A percentile compares a stretch with the other conserved stretches of the same genome.
Conservation (phyloP, 2,113 vertebrate species). For the Crotalus viridis region DNA sequence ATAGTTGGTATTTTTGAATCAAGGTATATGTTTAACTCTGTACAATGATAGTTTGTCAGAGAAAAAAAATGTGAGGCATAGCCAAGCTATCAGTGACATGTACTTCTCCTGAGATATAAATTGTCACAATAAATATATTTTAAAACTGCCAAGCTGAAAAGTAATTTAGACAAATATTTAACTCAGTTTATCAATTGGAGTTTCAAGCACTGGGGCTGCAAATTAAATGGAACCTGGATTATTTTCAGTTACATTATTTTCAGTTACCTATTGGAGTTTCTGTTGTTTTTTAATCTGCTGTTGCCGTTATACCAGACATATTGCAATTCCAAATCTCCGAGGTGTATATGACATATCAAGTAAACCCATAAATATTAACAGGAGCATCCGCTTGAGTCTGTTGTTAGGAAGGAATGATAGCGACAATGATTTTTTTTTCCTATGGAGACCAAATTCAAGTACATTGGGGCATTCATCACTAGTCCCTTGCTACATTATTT, state of each 20-base stretch:
- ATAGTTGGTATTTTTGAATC: not conserved
- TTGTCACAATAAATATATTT: not conserved
- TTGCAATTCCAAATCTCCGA: constrained; percentile 19
- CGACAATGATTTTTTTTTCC: accelerated
- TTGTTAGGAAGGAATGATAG: constrained; percentile 23
- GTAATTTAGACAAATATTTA: constrained; percentile 13
- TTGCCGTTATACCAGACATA: constrained; percentile 16
- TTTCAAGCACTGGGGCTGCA: not conserved
- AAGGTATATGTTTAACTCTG: not conserved
- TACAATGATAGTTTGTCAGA: not conserved
- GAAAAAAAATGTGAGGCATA: not conserved
- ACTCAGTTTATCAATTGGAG: constrained; percentile 16
- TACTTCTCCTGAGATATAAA: not conserved
- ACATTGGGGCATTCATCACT: not conserved
- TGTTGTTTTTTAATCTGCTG: constrained; percentile 18
- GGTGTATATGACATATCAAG: constrained; percentile 4
- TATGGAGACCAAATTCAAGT: constrained; percentile 6
- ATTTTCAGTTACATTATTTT: not conserved
- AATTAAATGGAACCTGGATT: constrained; percentile 5
- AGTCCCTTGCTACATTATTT: not conserved
- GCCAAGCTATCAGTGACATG: not conserved
- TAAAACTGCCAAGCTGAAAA: not conserved
- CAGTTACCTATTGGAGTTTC: constrained; percentile 14
- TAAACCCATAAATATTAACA: constrained; percentile 35
- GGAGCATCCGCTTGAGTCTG: constrained; percentile 3